Percentiles rank a stretch among this genome's conserved stretches.
phyloP scores from a whole-genome alignment of 2,113 vertebrate genomes.

The Rallus limicola region DNA sequence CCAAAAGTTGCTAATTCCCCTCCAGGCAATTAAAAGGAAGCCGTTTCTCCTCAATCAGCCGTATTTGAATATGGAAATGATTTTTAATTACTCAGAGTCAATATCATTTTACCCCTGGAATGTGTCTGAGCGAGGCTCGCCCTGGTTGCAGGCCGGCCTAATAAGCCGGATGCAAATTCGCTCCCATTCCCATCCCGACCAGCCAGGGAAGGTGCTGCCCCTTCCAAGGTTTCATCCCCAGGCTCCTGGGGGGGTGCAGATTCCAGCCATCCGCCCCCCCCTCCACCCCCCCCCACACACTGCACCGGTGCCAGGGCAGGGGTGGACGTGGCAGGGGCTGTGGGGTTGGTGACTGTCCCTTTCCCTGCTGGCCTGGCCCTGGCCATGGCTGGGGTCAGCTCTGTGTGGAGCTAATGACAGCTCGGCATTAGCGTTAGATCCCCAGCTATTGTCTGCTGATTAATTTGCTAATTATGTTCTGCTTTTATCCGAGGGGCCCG shows the following conservation, averaged over 20 bases:
- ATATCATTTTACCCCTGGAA: conserved; percentile 75
- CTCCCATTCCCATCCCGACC: background rate
- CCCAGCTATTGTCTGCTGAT: conserved; percentile 39
- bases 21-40: conserved; percentile 74
- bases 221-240: background rate
- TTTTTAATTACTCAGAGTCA: conserved; percentile 85
- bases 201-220: background rate
- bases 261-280: background rate
- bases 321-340: background rate
- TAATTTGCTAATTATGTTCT: conserved; percentile 69
- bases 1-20: conserved; percentile 55
- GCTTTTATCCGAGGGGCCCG: conserved; percentile 45
- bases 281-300: no score
- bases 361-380: background rate
- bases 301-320: fast-evolving
- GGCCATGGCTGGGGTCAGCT: background rate
- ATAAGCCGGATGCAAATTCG: conserved; percentile 58
- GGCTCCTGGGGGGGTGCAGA: background rate
- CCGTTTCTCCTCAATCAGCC: conserved; percentile 80
- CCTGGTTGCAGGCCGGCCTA: conserved; percentile 55
- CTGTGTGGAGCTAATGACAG: background rate
- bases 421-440: background rate
- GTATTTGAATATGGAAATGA: conserved; percentile 85
- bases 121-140: conserved; percentile 72
- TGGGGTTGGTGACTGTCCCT: fast-evolving